Evolutionary conservation across 2,113 vertebrate genomes (phyloP).

Genomic region (Trematomus loennbergii): DNA sequence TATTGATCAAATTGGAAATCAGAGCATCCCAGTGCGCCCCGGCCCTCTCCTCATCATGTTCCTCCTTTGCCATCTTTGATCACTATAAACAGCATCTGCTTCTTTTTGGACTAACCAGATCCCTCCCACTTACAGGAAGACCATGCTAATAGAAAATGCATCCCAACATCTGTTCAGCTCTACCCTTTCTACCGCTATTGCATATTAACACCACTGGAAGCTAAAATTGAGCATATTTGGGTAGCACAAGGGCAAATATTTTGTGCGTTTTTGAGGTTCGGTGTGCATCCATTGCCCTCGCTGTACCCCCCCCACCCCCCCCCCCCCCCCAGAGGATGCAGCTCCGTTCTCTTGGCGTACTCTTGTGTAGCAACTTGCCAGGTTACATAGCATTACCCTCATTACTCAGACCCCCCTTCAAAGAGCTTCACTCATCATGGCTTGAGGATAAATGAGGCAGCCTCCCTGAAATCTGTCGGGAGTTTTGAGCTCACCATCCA

Average conservation of each 20-base stretch:
- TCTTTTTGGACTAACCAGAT: conserved; percentile 40
- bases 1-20: conserved; percentile 29
- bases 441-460: conserved; percentile 46
- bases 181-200: conserved; percentile 1
- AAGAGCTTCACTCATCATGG: conserved; percentile 55
- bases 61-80: conserved; percentile 55
- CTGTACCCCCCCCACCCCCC: neutral
- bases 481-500: conserved; percentile 38
- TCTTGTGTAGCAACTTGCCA: conserved; percentile 44
- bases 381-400: conserved; percentile 59
- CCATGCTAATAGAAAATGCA: conserved; percentile 55
- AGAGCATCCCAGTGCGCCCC: neutral
- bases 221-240: conserved; percentile 23
- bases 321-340: conserved; percentile 12
- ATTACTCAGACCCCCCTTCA: conserved; percentile 62
- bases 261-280: conserved; percentile 30
- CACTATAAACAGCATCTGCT: conserved; percentile 57
- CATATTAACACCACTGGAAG: conserved; percentile 35
- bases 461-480: conserved; percentile 23
- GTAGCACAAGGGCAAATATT: conserved; percentile 18
- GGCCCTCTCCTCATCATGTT: conserved; percentile 32
- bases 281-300: conserved; percentile 34
- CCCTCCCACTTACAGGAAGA: conserved; percentile 41
- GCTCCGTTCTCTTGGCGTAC: conserved; percentile 43
- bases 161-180: conserved; percentile 55